phyloP scores from a whole-genome alignment of 2,113 vertebrate species.

The Eulemur macaco region DNA sequence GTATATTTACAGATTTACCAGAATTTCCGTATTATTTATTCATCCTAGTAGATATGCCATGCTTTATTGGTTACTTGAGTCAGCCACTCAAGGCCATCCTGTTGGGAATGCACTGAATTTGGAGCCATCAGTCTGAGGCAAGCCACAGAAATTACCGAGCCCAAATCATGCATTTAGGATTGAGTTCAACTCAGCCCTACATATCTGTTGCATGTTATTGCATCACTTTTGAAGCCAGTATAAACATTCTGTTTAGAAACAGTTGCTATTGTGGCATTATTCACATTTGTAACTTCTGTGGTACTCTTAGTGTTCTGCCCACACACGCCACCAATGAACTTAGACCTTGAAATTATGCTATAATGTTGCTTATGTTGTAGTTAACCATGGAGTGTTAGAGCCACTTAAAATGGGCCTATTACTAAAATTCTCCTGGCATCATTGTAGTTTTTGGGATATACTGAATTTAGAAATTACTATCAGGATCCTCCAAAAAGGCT shows the following conservation, averaged over 20 bases:
- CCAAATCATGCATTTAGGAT: constrained; percentile 3
- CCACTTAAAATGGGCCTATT: neutral
- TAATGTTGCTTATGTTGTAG: neutral
- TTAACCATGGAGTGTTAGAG: neutral
- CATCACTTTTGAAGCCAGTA: constrained; percentile 65
- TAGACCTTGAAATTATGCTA: neutral
- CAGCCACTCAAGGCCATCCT: constrained; percentile 26
- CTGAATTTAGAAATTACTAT: constrained; percentile 26
- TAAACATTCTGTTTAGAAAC: constrained; percentile 56
- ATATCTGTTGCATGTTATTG: constrained; percentile 60
- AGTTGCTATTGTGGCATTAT: constrained; percentile 52
- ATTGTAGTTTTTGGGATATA: neutral
- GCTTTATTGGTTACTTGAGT: neutral
- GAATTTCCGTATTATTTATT: neutral
- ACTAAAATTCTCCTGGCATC: neutral
- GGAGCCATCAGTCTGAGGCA: constrained; percentile 15
- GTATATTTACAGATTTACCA: neutral
- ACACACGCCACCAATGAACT: neutral
- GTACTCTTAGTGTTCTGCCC: neutral
- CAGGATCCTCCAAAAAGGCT: neutral
- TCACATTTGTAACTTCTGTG: neutral
- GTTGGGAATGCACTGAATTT: constrained; percentile 33
- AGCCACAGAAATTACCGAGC: constrained; percentile 14
- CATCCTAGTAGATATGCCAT: neutral
- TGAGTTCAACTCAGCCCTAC: neutral